A percentile compares a stretch with the other conserved stretches of the same genome.
phyloP scores from a whole-genome alignment of 2,888 invertebrate species.

The Leptura quadrifasciata region DNA sequence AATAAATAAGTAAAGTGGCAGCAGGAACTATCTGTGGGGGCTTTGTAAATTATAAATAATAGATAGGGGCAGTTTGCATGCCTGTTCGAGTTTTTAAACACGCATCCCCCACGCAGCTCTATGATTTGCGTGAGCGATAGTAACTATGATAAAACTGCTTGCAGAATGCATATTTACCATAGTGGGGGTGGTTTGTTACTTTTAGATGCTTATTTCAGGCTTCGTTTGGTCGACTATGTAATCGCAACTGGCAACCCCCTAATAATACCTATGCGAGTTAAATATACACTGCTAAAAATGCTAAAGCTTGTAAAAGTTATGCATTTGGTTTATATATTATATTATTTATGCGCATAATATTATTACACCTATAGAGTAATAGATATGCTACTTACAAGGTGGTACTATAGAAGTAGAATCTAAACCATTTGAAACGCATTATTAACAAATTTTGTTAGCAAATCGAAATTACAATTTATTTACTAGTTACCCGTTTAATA shows the following conservation, averaged over 20 bases:
- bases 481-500: no score
- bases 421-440: no score
- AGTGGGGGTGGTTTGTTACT: conserved; percentile 39
- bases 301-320: neutral
- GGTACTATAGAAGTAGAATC: no score
- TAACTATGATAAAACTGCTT: conserved; percentile 55
- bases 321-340: neutral
- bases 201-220: conserved; percentile 36
- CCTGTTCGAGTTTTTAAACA: conserved; percentile 55
- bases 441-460: no score
- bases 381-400: neutral
- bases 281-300: conserved; percentile 1
- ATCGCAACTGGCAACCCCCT: conserved; percentile 17
- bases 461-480: no score
- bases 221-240: conserved; percentile 20
- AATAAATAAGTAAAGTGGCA: neutral
- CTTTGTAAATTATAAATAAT: conserved; percentile 57
- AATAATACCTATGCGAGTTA: neutral
- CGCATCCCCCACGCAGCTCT: conserved; percentile 56
- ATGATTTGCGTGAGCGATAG: conserved; percentile 61
- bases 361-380: neutral
- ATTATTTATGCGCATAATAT: neutral
- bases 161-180: conserved; percentile 60
- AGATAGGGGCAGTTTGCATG: conserved; percentile 63
- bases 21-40: conserved; percentile 32